Conservation (phyloP, 2,888 invertebrate genomes). For the Lampropteryx suffumata region DNA sequence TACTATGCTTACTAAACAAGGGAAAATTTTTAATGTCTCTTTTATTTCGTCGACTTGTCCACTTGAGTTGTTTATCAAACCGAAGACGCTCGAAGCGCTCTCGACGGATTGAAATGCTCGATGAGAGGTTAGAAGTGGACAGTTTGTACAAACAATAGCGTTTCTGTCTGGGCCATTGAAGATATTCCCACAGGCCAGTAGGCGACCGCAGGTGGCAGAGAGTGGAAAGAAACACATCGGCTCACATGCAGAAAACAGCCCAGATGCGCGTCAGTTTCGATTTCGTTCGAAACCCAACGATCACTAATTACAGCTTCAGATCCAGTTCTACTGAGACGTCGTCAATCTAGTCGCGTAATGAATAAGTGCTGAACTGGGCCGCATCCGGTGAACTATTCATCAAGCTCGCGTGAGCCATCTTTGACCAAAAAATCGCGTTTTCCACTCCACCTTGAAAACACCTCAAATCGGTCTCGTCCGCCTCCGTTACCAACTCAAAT, state of each 20-base stretch:
- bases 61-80: conserved; percentile 63
- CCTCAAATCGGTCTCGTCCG: conserved; percentile 64
- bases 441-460: conserved; percentile 41
- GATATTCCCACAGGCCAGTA: conserved; percentile 65
- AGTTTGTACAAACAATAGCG: conserved; percentile 79
- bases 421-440: conserved; percentile 64
- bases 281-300: conserved; percentile 54
- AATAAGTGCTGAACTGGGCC: conserved; percentile 44
- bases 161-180: conserved; percentile 71
- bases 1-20: conserved; percentile 53
- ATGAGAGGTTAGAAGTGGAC: conserved; percentile 69
- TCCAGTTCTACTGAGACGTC: conserved; percentile 46
- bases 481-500: conserved; percentile 64
- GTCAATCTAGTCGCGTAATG: conserved; percentile 53
- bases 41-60: conserved; percentile 41
- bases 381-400: conserved; percentile 39
- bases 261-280: conserved; percentile 53
- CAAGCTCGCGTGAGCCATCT: conserved; percentile 59
- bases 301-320: conserved; percentile 50
- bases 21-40: conserved; percentile 48
- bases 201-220: conserved; percentile 66
- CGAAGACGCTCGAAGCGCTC: conserved; percentile 50
- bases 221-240: conserved; percentile 41
- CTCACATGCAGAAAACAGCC: conserved; percentile 55
- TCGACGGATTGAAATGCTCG: conserved; percentile 60